Conservation (phyloP, 2,113 vertebrate species). For the Centropristis striata region DNA sequence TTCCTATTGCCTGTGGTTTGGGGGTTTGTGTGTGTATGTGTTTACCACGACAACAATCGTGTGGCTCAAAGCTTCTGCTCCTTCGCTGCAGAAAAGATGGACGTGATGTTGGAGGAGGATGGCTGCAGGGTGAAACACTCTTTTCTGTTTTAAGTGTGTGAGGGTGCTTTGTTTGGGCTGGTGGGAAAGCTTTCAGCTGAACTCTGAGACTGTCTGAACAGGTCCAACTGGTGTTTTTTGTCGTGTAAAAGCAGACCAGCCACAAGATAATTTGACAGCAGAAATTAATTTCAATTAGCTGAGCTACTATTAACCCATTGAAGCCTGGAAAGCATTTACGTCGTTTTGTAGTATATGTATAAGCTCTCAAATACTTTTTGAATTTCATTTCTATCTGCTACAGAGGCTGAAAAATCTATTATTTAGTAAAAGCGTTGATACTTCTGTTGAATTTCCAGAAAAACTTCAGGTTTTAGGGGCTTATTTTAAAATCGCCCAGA, state of each 20-base stretch:
- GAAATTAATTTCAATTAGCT: not conserved
- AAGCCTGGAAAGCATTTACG: too few species aligned
- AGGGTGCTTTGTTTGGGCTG: not conserved
- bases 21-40: constrained; percentile 30
- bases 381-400: too few species aligned
- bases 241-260: not conserved
- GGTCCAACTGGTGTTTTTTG: not conserved
- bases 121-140: not conserved
- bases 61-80: constrained; percentile 40
- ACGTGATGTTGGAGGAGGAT: constrained; percentile 1
- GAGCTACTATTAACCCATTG: not conserved
- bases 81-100: constrained; percentile 23
- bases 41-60: constrained; percentile 31
- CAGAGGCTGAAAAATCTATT: too few species aligned
- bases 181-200: not conserved
- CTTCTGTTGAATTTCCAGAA: too few species aligned
- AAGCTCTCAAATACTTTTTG: too few species aligned
- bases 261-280: not conserved
- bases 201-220: not conserved
- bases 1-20: constrained; percentile 63
- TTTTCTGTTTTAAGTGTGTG: not conserved
- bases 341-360: too few species aligned
- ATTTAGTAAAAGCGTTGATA: too few species aligned
- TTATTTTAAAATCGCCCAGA: too few species aligned
- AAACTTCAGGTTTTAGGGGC: too few species aligned